A percentile compares a stretch with the other conserved stretches of the same genome.
phyloP scores from a whole-genome alignment of 2,113 vertebrate species.

The Gallinago undulata region DNA sequence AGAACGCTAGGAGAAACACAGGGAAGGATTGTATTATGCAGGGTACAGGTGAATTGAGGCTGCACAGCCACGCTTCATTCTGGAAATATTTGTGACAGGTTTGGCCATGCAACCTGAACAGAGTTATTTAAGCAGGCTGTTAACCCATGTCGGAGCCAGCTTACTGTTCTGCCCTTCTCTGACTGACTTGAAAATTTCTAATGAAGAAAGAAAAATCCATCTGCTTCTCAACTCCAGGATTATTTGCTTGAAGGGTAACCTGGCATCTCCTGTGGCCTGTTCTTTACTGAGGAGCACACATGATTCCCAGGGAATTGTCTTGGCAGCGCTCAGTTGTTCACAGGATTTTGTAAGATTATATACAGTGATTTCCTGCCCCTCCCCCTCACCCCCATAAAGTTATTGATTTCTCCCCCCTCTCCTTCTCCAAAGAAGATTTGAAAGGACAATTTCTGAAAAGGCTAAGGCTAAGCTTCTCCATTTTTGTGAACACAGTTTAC shows the following conservation, averaged over 20 bases:
- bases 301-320: constrained; percentile 14
- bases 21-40: neutral
- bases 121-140: neutral
- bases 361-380: constrained; percentile 7
- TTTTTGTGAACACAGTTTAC: neutral
- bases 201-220: neutral
- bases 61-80: accelerated
- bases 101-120: neutral
- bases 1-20: accelerated
- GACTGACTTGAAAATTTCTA: neutral
- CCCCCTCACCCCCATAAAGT: neutral
- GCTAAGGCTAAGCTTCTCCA: neutral
- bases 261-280: constrained; percentile 17
- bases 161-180: neutral
- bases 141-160: neutral
- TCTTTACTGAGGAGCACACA: neutral
- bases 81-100: neutral
- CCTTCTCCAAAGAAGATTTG: neutral
- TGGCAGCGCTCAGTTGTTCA: constrained; percentile 8
- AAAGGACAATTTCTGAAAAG: neutral
- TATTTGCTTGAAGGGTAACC: constrained; percentile 37
- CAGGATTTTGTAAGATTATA: constrained; percentile 43
- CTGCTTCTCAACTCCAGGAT: neutral
- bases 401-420: neutral
- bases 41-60: neutral